Conservation (phyloP, 2,113 vertebrate genomes). For the Dicaeum eximium region DNA sequence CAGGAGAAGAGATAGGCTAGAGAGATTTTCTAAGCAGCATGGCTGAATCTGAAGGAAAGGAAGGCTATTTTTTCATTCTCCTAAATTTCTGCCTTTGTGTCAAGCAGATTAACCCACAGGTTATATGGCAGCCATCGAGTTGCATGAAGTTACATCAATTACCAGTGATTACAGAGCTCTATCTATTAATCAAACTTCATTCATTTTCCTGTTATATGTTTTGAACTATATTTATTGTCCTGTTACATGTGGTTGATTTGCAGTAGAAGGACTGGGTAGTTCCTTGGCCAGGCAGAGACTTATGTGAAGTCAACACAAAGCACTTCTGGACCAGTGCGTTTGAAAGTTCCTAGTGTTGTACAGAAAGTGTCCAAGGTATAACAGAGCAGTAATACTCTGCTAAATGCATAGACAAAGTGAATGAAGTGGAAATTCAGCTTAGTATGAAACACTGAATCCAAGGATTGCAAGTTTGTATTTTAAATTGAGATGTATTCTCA, state of each 20-base stretch:
- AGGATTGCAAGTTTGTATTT: background rate
- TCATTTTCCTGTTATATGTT: background rate
- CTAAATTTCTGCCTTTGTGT: background rate
- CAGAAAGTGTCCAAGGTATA: background rate
- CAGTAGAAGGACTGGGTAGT: background rate
- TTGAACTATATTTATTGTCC: too few species aligned
- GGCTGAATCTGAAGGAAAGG: background rate
- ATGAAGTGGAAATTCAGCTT: background rate
- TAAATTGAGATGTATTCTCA: background rate
- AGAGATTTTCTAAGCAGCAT: background rate
- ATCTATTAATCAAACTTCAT: background rate
- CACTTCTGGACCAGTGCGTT: background rate
- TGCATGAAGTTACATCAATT: background rate
- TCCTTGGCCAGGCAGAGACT: background rate
- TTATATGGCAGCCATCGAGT: background rate
- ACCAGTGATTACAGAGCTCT: background rate
- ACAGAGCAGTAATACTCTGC: background rate
- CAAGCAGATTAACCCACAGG: background rate
- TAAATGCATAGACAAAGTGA: background rate
- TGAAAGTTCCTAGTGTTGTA: background rate
- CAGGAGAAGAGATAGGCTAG: background rate
- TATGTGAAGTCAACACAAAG: background rate
- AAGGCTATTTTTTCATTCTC: background rate
- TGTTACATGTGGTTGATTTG: background rate
- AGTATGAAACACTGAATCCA: background rate